Conservation (phyloP, 1,140 invertebrate species). For the Drosophila cardini region DNA sequence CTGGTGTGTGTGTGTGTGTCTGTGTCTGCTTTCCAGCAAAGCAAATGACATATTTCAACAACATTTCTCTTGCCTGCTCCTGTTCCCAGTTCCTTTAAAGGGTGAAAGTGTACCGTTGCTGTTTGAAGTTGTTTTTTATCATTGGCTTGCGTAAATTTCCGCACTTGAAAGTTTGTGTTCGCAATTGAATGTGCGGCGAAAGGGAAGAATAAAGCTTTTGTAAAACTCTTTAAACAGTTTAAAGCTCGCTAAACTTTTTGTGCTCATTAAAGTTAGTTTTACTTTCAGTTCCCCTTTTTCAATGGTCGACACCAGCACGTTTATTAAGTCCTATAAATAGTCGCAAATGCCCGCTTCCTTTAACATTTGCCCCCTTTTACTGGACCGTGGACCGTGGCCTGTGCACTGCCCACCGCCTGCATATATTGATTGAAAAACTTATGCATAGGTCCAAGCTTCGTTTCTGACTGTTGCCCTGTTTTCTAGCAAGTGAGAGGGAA, state of each 20-base stretch:
- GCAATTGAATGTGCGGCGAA: conserved; percentile 15
- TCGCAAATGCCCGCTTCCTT: conserved; percentile 20
- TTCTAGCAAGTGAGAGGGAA: not conserved
- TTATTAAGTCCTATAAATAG: conserved; percentile 60
- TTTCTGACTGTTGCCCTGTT: not conserved
- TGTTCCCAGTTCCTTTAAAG: conserved; percentile 67
- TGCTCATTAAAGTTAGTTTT: conserved; percentile 55
- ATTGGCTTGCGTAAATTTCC: conserved; percentile 19
- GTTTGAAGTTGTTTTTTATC: conserved; percentile 21
- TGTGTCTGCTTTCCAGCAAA: conserved; percentile 12
- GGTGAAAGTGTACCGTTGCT: conserved; percentile 65
- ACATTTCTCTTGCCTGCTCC: conserved; percentile 33
- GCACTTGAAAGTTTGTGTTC: conserved; percentile 36
- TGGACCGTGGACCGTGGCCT: conserved; percentile 10
- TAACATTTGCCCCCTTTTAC: conserved; percentile 13
- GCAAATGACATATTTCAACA: conserved; percentile 76
- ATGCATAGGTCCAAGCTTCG: conserved; percentile 31
- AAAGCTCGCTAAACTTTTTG: conserved; percentile 37
- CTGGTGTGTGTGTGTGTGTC: not conserved
- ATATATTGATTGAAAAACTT: conserved; percentile 70
- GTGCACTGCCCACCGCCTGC: conserved; percentile 41
- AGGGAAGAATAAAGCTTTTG: conserved; percentile 28
- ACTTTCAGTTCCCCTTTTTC: conserved; percentile 24
- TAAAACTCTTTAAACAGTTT: conserved; percentile 58
- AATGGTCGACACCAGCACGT: conserved; percentile 24